A percentile compares a stretch with the other conserved stretches of the same genome.
Evolutionary conservation across 2,888 invertebrate genomes (phyloP).

Genomic region (Antitype chi): DNA sequence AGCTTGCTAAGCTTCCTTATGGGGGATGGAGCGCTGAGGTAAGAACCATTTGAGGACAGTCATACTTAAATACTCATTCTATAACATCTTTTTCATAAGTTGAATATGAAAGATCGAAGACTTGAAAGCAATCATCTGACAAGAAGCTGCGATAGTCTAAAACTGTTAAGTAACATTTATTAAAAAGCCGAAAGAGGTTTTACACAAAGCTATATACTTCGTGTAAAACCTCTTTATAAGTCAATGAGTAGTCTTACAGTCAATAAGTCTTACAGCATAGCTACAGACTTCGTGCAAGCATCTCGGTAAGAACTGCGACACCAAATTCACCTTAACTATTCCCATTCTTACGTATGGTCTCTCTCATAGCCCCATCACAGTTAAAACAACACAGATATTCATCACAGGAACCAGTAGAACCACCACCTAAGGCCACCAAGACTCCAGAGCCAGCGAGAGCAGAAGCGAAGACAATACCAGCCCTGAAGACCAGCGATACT

Average conservation of each 20-base stretch:
- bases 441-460: constrained; percentile 79
- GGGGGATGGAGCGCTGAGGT: constrained; percentile 87
- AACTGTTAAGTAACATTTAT: not conserved
- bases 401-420: constrained; percentile 80
- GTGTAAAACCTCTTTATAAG: not conserved
- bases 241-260: not conserved
- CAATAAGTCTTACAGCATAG: not conserved
- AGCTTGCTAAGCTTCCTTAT: constrained; percentile 88
- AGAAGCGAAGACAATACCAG: constrained; percentile 83
- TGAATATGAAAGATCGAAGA: not conserved
- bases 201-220: no score
- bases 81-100: not conserved
- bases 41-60: constrained; percentile 52
- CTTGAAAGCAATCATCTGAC: not conserved
- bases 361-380: not conserved
- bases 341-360: not conserved
- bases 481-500: constrained; percentile 80
- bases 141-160: not conserved
- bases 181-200: no score
- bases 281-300: not conserved
- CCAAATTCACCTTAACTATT: not conserved
- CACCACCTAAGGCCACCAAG: constrained; percentile 74
- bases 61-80: not conserved
- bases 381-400: not conserved
- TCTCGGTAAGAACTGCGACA: not conserved